phyloP scores from a whole-genome alignment of 2,797 vertebrate genomes.

The Mallotus villosus region DNA sequence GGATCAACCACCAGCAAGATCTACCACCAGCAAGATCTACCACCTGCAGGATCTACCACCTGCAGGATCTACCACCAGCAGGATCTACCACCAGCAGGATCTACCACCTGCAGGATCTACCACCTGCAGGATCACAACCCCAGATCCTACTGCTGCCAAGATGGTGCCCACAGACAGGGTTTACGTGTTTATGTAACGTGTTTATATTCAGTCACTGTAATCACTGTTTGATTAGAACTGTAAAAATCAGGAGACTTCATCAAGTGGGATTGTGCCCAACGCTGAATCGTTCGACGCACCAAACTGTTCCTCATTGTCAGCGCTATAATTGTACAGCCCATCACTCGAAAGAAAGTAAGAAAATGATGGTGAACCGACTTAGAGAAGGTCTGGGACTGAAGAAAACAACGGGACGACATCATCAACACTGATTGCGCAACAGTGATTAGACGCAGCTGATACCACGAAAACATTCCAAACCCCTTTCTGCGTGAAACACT shows the following conservation, averaged over 20 bases:
- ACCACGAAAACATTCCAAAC: too few species aligned
- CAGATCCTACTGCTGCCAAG: too few species aligned
- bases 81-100: too few species aligned
- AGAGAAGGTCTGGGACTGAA: neutral
- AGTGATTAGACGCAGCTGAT: neutral
- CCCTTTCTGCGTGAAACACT: neutral
- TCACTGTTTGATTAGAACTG: slow-evolving; percentile 1
- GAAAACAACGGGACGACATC: neutral
- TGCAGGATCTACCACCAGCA: too few species aligned
- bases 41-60: too few species aligned
- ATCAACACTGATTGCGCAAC: neutral
- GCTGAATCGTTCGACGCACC: neutral
- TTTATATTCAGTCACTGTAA: neutral
- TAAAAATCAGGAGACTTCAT: neutral
- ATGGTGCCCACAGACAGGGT: too few species aligned
- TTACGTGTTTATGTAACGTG: too few species aligned
- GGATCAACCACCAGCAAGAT: too few species aligned
- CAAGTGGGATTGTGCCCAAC: neutral
- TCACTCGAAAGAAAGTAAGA: neutral
- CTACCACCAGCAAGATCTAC: too few species aligned
- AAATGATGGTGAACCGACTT: slow-evolving; percentile 4
- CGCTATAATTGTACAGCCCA: slow-evolving; percentile 2
- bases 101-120: too few species aligned
- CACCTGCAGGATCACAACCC: too few species aligned
- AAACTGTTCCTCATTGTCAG: neutral